Percentiles rank a stretch among this genome's conserved stretches.
Conservation (phyloP, 2,797 vertebrate species). For the Thamnophis elegans region DNA sequence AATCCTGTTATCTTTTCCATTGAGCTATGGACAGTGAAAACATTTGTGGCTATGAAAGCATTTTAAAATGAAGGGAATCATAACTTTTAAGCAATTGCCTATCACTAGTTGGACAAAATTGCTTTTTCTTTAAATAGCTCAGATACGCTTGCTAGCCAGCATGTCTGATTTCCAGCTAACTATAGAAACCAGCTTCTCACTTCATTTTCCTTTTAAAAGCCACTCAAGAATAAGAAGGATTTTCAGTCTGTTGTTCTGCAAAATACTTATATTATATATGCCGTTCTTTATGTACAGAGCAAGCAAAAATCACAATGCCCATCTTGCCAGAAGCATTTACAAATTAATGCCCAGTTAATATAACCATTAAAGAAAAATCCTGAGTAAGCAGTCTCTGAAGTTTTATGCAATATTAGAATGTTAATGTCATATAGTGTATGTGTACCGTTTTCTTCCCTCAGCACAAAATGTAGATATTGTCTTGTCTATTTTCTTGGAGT, state of each 20-base stretch:
- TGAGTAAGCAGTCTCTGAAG: background rate
- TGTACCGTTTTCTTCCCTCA: background rate
- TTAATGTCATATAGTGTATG: background rate
- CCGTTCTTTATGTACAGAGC: background rate
- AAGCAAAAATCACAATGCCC: background rate
- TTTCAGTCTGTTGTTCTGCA: slow-evolving; percentile 24
- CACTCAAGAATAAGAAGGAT: slow-evolving; percentile 21
- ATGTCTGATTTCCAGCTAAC: slow-evolving; percentile 18
- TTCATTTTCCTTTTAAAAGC: slow-evolving; percentile 38
- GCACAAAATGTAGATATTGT: background rate
- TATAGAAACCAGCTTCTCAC: slow-evolving; percentile 17
- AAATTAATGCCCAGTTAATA: slow-evolving; percentile 5
- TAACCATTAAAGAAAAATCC: background rate
- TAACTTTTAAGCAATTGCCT: slow-evolving; percentile 38
- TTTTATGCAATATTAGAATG: background rate
- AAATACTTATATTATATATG: background rate
- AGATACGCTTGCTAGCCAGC: slow-evolving; percentile 7
- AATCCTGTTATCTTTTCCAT: slow-evolving; percentile 33
- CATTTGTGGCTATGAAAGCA: background rate
- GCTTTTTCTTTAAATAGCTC: slow-evolving; percentile 24
- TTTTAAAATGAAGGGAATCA: slow-evolving; percentile 21
- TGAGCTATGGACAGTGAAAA: slow-evolving; percentile 5
- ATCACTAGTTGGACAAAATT: slow-evolving; percentile 36
- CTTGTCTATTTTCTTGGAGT: background rate
- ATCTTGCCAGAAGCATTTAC: background rate